A percentile compares a stretch with the other conserved stretches of the same genome.
Evolutionary conservation across 2,797 vertebrate species (phyloP).

Genomic region (Sus cebifrons): DNA sequence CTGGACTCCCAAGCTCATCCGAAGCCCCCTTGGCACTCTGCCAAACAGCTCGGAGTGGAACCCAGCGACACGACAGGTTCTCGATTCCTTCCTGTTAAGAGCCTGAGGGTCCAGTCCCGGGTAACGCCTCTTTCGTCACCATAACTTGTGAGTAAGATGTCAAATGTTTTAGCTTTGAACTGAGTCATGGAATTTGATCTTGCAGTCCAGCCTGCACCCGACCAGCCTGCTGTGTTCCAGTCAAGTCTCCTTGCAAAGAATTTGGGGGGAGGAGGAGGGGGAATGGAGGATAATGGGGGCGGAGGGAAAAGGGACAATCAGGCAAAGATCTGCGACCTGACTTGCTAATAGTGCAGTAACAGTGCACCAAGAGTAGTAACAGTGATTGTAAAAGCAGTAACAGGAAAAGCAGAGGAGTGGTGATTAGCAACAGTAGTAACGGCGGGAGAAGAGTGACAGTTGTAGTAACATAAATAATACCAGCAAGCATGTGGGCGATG

Average conservation of each 20-base stretch:
- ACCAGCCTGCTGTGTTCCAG: not conserved
- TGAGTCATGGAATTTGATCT: not conserved
- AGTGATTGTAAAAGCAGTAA: not conserved
- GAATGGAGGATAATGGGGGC: not conserved
- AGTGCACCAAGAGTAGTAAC: too few species aligned
- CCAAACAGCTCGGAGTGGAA: too few species aligned
- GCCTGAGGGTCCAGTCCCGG: not conserved
- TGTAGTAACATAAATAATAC: not conserved
- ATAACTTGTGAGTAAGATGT: not conserved
- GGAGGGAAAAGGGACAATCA: not conserved
- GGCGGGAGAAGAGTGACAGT: fast-evolving
- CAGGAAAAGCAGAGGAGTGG: too few species aligned
- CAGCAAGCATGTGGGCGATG: not conserved
- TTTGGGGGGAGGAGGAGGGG: not conserved
- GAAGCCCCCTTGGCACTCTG: too few species aligned
- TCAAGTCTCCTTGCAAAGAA: not conserved
- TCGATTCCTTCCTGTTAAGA: not conserved
- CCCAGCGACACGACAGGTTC: not conserved
- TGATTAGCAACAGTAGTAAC: not conserved
- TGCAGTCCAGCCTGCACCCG: not conserved
- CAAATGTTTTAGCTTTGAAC: not conserved
- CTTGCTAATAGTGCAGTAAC: not conserved
- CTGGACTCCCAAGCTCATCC: fast-evolving
- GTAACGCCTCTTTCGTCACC: not conserved
- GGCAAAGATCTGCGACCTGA: not conserved